A percentile compares a stretch with the other conserved stretches of the same genome.
Conservation (phyloP, 2,797 vertebrate species). For the Champsocephalus esox region DNA sequence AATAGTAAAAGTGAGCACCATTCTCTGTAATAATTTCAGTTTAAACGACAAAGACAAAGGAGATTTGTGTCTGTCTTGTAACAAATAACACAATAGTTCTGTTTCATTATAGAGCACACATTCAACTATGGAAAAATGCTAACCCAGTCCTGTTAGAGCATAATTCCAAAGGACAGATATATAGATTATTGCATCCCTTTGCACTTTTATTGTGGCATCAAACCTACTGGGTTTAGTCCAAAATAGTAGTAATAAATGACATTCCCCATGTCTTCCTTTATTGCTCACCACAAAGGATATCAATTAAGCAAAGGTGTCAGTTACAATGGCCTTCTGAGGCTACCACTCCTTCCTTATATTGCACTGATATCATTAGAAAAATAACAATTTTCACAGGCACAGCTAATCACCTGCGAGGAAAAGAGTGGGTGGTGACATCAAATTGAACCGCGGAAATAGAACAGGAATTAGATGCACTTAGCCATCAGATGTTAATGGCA, state of each 20-base stretch:
- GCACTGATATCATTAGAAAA: slow-evolving; percentile 79
- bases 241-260: slow-evolving; percentile 26
- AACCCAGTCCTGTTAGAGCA: slow-evolving; percentile 2
- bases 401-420: slow-evolving; percentile 79
- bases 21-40: slow-evolving; percentile 60
- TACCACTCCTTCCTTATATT: slow-evolving; percentile 63
- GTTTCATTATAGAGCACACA: slow-evolving; percentile 39
- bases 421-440: slow-evolving; percentile 83
- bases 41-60: slow-evolving; percentile 61
- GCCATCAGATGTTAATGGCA: slow-evolving; percentile 86
- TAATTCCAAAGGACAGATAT: slow-evolving; percentile 20
- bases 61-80: slow-evolving; percentile 49
- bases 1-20: slow-evolving; percentile 70
- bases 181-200: slow-evolving; percentile 16
- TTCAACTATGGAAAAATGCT: slow-evolving; percentile 28
- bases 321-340: slow-evolving; percentile 63
- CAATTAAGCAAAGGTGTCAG: slow-evolving; percentile 68
- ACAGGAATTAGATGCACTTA: slow-evolving; percentile 85
- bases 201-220: slow-evolving; percentile 24
- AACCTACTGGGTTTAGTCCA: slow-evolving; percentile 8
- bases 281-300: slow-evolving; percentile 54
- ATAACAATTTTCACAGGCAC: slow-evolving; percentile 68
- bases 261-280: slow-evolving; percentile 33
- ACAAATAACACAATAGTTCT: slow-evolving; percentile 43
- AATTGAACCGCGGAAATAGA: slow-evolving; percentile 82